Conservation (phyloP, 1,140 invertebrate species). For the Drosophila ambigua region DNA sequence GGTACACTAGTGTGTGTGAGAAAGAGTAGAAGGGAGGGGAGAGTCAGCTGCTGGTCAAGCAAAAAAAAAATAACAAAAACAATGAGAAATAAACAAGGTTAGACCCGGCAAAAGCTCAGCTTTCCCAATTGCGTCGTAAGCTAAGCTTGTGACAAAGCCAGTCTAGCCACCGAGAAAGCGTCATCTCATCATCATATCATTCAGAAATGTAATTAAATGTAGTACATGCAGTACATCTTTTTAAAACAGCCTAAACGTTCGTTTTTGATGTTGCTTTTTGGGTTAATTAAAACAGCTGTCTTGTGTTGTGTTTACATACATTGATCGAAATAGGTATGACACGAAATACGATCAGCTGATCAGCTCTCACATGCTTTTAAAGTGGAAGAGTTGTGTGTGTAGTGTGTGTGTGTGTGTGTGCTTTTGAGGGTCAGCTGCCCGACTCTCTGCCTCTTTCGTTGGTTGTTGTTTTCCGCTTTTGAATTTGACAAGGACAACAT, state of each 20-base stretch:
- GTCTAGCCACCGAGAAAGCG: conserved; percentile 3
- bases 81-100: conserved; percentile 47
- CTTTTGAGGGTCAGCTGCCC: conserved; percentile 55
- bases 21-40: conserved; percentile 1
- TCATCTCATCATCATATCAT: conserved; percentile 28
- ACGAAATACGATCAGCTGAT: conserved; percentile 80
- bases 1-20: conserved; percentile 6
- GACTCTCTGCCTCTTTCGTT: conserved; percentile 5
- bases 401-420: conserved; percentile 14
- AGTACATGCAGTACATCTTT: conserved; percentile 2
- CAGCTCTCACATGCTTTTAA: conserved; percentile 19
- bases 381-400: background rate
- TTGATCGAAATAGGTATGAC: conserved; percentile 63
- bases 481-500: conserved; percentile 29
- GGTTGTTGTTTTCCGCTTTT: conserved; percentile 17
- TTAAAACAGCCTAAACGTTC: conserved; percentile 5
- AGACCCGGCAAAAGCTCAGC: conserved; percentile 70
- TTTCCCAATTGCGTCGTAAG: conserved; percentile 74
- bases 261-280: conserved; percentile 56
- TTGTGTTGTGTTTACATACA: conserved; percentile 48
- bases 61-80: conserved; percentile 37
- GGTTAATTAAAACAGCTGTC: conserved; percentile 80
- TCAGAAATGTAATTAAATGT: conserved; percentile 36
- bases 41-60: conserved; percentile 77
- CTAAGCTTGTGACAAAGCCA: conserved; percentile 19